Evolutionary conservation across 2,888 invertebrate species (phyloP), one percentile per base, ranked within the genome.

Genomic region (Linyphia triangularis): DNA sequence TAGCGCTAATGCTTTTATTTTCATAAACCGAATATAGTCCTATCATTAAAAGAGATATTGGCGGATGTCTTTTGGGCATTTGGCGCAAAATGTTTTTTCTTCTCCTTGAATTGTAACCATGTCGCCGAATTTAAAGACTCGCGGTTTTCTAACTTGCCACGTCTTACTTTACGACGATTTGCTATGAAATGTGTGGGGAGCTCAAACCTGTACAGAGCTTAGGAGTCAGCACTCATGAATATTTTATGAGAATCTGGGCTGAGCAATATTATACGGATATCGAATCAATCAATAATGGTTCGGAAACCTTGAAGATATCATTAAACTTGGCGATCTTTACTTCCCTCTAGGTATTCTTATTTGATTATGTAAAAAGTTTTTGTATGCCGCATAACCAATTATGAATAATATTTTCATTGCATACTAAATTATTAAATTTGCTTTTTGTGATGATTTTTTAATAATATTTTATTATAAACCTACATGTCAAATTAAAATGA

Each of bases 241-340:
- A 88, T 88, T 88, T 81, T 65, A 88, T 88, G 75, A 81, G 59
- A 33, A 26, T 28, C 43, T 16, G 16, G 59, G 59, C 59, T 61
- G 81, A 61, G 69, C 81, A 69, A 81, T 85, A 81, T 88, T 88
- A 75, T 81, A 30, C 75, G 67, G 75, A 75, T 88, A 81, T 88
- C 86, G 24, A 30, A 9, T 79, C 75, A 88, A 88, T 88, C 86
- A 88, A 88, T 88, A 88, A 82, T 75, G 81, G 81, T 82, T 69
- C 37, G 22, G 65, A 88, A 88, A 57, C 69, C 61, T 73, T 33
- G 30, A 69, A 75, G 75, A 75, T 88, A 88, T 75, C 86, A 86
- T 88, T 88, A 88, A 82, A 72, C 67, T 37, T 33, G 63, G 61
- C 63, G n/a, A 4, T 7, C 43, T 43, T n/a, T 4, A 10, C 9